These are phyloP conservation scores for Drosophila maculinotata DNA, from an alignment of 2,888 invertebrate species.

Conservation along the genomic window DNA sequence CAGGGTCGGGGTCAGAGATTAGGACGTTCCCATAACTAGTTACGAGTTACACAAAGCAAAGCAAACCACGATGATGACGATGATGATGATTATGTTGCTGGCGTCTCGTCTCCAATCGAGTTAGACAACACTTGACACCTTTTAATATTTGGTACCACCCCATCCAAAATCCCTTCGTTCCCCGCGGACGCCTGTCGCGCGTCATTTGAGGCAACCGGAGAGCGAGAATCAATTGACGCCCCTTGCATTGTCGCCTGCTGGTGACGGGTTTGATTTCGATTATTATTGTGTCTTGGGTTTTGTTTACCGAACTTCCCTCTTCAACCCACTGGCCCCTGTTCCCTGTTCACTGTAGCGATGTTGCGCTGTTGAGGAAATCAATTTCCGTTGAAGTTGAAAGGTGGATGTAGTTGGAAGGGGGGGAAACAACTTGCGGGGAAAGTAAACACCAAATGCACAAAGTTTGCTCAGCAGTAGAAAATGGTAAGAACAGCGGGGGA, in stretches of 20 bases:
- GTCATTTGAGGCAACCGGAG: conserved; percentile 32
- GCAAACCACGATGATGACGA: conserved; percentile 22
- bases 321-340: not conserved
- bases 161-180: not conserved
- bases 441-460: conserved; percentile 67
- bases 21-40: conserved; percentile 39
- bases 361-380: conserved; percentile 58
- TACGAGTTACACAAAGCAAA: conserved; percentile 36
- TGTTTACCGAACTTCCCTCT: conserved; percentile 60
- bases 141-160: conserved; percentile 55
- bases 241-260: conserved; percentile 59
- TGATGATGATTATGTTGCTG: conserved; percentile 35
- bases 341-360: not conserved
- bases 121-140: conserved; percentile 73
- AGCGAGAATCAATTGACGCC: conserved; percentile 41
- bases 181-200: conserved; percentile 30
- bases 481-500: not conserved
- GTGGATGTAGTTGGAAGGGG: not conserved
- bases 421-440: conserved; percentile 45
- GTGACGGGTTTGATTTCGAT: conserved; percentile 76
- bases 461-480: conserved; percentile 59
- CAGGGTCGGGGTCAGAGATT: conserved; percentile 27
- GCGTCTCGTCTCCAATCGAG: conserved; percentile 41
- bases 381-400: conserved; percentile 63
- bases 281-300: conserved; percentile 71